Conservation (phyloP, 2,113 vertebrate genomes). For the Gila orcuttii region DNA sequence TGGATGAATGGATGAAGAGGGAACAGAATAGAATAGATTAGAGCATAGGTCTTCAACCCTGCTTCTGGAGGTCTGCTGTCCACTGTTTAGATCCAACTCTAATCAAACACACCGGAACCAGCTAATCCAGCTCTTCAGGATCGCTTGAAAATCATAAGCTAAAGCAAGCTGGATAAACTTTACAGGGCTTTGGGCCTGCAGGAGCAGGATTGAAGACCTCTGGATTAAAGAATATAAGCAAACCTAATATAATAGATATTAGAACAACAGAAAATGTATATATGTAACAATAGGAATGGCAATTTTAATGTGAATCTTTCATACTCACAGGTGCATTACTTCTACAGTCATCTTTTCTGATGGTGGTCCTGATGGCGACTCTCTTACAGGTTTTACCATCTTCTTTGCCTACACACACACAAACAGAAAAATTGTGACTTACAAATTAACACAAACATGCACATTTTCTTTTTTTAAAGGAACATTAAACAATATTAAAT, state of each 20-base stretch:
- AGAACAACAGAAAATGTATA: neutral
- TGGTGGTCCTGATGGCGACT: constrained; percentile 90
- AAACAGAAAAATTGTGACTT: constrained; percentile 35
- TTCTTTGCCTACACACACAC: constrained; percentile 86
- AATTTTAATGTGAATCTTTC: neutral
- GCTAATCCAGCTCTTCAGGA: too few relatives aligned
- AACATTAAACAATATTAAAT: constrained; percentile 23
- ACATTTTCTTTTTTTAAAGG: neutral
- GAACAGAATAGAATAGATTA: neutral
- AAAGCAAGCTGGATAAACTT: too few relatives aligned
- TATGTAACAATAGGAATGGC: neutral
- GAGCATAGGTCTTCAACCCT: neutral
- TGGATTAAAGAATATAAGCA: too few relatives aligned
- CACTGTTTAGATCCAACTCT: too few relatives aligned
- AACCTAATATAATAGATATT: neutral
- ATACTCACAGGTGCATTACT: constrained; percentile 90
- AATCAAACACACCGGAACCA: too few relatives aligned
- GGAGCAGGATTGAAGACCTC: too few relatives aligned
- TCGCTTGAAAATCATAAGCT: too few relatives aligned
- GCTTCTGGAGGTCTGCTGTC: too few relatives aligned
- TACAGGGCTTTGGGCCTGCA: too few relatives aligned
- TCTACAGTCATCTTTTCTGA: constrained; percentile 92
- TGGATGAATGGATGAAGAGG: too few relatives aligned
- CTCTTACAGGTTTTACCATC: constrained; percentile 94
- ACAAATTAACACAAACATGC: constrained; percentile 28